Percentiles rank a stretch among this genome's conserved stretches.
Evolutionary conservation across 2,888 invertebrate species (phyloP).

Genomic region (Epinotia demarniana): DNA sequence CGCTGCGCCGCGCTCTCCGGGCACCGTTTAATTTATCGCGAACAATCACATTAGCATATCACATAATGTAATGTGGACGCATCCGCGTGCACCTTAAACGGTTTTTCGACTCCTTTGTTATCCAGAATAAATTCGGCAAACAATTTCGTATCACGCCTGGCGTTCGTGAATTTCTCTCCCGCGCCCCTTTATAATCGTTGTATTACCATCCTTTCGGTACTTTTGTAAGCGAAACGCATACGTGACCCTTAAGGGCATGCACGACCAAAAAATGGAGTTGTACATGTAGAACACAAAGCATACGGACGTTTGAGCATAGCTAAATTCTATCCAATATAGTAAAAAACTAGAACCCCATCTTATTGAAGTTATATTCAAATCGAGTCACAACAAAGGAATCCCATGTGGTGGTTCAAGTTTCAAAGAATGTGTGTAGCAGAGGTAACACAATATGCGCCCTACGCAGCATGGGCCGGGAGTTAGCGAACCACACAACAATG

Average conservation of each 20-base stretch:
- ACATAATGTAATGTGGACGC: constrained; percentile 79
- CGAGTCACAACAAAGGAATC: constrained; percentile 77
- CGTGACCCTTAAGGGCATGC: constrained; percentile 13
- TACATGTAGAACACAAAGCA: constrained; percentile 11
- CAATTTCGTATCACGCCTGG: constrained; percentile 71
- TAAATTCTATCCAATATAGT: constrained; percentile 18
- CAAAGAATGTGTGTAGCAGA: constrained; percentile 74
- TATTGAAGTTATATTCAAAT: constrained; percentile 81
- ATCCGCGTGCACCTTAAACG: constrained; percentile 80
- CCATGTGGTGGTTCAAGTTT: constrained; percentile 74
- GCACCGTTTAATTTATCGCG: constrained; percentile 78
- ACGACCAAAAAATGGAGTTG: constrained; percentile 17
- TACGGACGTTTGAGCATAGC: constrained; percentile 5
- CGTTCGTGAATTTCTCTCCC: constrained; percentile 61
- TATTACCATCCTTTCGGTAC: constrained; percentile 68
- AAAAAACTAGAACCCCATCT: constrained; percentile 66
- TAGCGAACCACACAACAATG: constrained; percentile 49
- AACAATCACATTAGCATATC: constrained; percentile 84
- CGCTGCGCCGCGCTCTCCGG: constrained; percentile 70
- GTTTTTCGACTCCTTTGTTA: constrained; percentile 81
- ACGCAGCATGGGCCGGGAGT: constrained; percentile 57
- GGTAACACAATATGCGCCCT: constrained; percentile 79
- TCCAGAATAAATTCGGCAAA: constrained; percentile 74
- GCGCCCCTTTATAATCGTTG: constrained; percentile 71
- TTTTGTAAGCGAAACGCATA: constrained; percentile 56